Evolutionary conservation across 1,140 invertebrate genomes (phyloP), one percentile per base, ranked within the genome.

Genomic region (Zaprionus tsacasi): DNA sequence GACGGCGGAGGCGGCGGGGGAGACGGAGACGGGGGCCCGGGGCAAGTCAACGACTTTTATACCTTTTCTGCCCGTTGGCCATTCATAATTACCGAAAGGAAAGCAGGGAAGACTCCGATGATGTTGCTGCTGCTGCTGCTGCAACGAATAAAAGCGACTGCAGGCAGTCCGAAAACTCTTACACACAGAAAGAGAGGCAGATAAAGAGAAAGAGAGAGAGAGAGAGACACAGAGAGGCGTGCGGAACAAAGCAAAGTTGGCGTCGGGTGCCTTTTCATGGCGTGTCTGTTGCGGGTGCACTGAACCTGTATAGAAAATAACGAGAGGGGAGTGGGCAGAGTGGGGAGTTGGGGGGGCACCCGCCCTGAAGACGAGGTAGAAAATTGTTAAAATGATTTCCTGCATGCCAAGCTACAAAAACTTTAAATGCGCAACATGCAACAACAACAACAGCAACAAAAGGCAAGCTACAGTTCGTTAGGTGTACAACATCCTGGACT

Each of bases 371-470:
- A n/a, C 17, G 52, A 64, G 82, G 78, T 63, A 69, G 70, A 83
- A 87, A 87, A 87, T 78, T 87, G 83, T 88, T 88, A 89, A 87
- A 87, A 87, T 87, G 77, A 88, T 87, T 87, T 87, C 83, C 83
- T 88, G 78, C 83, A 88, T 73, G 83, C 83, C 85, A 88, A 74
- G 83, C 85, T 89, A 87, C 85, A 78, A 64, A 82, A 85, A 88
- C 83, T 80, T 87, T 82, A 87, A 87, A 87, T 87, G 83, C 83
- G 70, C 72, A 87, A 88, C 79, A 87, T 86, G 82, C 66, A 87
- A 74, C 76, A 86, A 76, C 70, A 76, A 25, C 71, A 72, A 71
- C 61, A 75, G 43, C 38, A 74, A 61, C 54, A 78, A 43, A 10
- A 35, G 10, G 33, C 57, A 45, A 45, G 33, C 38, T 50, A 17